Conservation (phyloP, 2,797 vertebrate genomes). For the Chromis chromis region DNA sequence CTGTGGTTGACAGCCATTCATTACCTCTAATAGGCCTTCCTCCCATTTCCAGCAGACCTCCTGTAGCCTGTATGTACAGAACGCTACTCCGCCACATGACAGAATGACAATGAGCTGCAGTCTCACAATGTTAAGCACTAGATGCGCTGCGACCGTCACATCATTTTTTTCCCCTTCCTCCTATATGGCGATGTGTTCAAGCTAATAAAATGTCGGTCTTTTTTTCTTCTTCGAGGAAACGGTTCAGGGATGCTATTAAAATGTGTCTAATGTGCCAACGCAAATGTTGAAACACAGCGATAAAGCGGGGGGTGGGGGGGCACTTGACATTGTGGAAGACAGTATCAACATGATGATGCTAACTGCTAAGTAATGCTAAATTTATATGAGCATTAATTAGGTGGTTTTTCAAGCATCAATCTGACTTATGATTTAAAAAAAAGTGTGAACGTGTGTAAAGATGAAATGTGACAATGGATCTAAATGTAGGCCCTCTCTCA, state of each 20-base stretch:
- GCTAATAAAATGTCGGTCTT: constrained; percentile 63
- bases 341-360: constrained; percentile 7
- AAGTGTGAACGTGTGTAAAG: neutral
- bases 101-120: constrained; percentile 75
- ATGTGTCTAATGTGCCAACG: constrained; percentile 57
- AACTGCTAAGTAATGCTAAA: constrained; percentile 17
- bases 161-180: constrained; percentile 59
- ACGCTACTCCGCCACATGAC: constrained; percentile 58
- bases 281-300: constrained; percentile 35
- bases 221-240: constrained; percentile 40
- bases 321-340: constrained; percentile 53
- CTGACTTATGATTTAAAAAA: neutral
- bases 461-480: neutral
- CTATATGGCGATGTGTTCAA: constrained; percentile 56
- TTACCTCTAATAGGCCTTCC: constrained; percentile 78
- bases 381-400: constrained; percentile 16
- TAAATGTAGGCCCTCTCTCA: constrained; percentile 4
- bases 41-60: constrained; percentile 71
- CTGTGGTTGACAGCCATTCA: constrained; percentile 78
- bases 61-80: constrained; percentile 67
- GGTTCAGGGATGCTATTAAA: constrained; percentile 48
- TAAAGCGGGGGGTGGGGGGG: no score
- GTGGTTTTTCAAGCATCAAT: constrained; percentile 8
- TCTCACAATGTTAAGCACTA: constrained; percentile 76
- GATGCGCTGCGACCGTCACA: constrained; percentile 72